Conservation (phyloP, 2,888 invertebrate species). For the Brachylomia viminalis region DNA sequence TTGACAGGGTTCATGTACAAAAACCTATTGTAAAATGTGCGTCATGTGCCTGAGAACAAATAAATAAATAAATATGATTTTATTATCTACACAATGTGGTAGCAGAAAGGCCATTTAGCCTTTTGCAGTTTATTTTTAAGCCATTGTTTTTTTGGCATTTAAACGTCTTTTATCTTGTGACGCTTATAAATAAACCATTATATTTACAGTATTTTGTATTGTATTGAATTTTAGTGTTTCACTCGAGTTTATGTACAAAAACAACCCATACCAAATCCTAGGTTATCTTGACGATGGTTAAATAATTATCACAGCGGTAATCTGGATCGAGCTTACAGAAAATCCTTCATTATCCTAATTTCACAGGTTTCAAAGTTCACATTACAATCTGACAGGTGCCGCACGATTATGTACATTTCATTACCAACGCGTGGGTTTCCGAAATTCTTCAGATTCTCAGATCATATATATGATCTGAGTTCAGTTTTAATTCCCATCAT, state of each 20-base stretch:
- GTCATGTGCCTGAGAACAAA: neutral
- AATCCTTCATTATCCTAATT: constrained; percentile 1
- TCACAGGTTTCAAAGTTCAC: constrained; percentile 29
- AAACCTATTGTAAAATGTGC: neutral
- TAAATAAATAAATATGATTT: neutral
- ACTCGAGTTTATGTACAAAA: neutral
- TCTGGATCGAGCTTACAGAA: neutral
- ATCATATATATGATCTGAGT: no score
- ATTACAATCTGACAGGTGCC: constrained; percentile 18
- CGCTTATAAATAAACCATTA: neutral
- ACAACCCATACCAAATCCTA: neutral
- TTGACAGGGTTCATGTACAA: no score
- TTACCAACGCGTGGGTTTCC: constrained; percentile 11
- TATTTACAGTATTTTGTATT: neutral
- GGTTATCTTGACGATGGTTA: neutral
- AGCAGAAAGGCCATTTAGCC: no score
- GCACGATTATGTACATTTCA: constrained; percentile 22
- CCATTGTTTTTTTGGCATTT: neutral
- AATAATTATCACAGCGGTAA: neutral
- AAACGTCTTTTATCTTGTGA: neutral
- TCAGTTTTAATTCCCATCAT: neutral
- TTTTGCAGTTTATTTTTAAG: neutral
- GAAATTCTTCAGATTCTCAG: constrained; percentile 10
- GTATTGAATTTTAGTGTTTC: neutral
- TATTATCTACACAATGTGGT: no score